Evolutionary conservation across 2,888 invertebrate genomes (phyloP).

Genomic region (Oxyteleia sp.): DNA sequence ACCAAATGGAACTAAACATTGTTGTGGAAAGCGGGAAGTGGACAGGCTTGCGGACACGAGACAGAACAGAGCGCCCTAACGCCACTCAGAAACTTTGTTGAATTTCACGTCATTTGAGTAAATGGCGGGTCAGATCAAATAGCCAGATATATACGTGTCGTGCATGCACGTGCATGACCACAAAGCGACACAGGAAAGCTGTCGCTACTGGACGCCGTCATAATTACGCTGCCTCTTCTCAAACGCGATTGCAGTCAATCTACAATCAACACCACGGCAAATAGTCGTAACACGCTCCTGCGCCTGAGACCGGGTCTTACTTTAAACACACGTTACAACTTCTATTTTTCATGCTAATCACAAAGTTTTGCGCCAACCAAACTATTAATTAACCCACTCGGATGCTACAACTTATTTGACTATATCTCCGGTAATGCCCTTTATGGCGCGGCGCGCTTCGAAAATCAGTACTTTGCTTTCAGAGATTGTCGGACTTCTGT

Average conservation of each 20-base stretch:
- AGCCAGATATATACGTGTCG: slow-evolving; percentile 81
- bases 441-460: slow-evolving; percentile 22
- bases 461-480: slow-evolving; percentile 44
- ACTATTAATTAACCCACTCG: slow-evolving; percentile 57
- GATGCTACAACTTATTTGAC: slow-evolving; percentile 31
- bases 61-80: slow-evolving; percentile 62
- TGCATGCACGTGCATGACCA: slow-evolving; percentile 53
- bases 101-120: slow-evolving; percentile 85
- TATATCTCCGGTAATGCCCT: slow-evolving; percentile 36
- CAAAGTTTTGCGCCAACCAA: slow-evolving; percentile 23
- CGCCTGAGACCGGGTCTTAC: slow-evolving; percentile 18
- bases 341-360: slow-evolving; percentile 54
- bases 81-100: slow-evolving; percentile 84
- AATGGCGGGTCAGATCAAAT: slow-evolving; percentile 84
- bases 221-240: slow-evolving; percentile 79
- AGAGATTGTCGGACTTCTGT: slow-evolving; percentile 25
- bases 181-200: slow-evolving; percentile 64
- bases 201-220: slow-evolving; percentile 72
- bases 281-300: slow-evolving; percentile 41
- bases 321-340: slow-evolving; percentile 45
- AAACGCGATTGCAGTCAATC: slow-evolving; percentile 79
- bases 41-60: slow-evolving; percentile 68
- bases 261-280: slow-evolving; percentile 79
- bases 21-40: slow-evolving; percentile 68
- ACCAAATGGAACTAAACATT: slow-evolving; percentile 76